These are phyloP conservation scores for Corella eumyota DNA, from an alignment of 23 tunicate species.

Conservation along the genomic window DNA sequence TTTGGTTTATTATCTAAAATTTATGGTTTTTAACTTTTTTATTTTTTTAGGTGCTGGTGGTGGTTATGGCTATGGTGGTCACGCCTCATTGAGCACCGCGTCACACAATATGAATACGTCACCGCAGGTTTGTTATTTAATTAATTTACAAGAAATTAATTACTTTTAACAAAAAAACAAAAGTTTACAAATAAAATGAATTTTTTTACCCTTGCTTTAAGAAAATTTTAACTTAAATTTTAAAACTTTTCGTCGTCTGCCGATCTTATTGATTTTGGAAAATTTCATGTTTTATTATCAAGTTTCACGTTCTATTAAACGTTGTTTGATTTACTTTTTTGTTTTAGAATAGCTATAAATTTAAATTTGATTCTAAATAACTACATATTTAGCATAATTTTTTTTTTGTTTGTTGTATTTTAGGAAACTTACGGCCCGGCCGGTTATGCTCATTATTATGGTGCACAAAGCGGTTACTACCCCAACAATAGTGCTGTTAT, in stretches of 20 bases:
- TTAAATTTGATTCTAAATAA: too few species aligned
- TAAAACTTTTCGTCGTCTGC: too few species aligned
- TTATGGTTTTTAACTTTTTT: not conserved
- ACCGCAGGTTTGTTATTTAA: constrained; percentile 41
- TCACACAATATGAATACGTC: constrained; percentile 76
- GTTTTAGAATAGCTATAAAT: too few species aligned
- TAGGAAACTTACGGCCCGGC: constrained; percentile 70
- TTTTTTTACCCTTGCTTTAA: too few species aligned
- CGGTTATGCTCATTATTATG: constrained; percentile 67
- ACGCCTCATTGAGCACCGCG: constrained; percentile 62
- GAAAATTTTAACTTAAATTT: too few species aligned
- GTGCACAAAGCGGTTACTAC: constrained; percentile 62
- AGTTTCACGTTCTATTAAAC: too few species aligned
- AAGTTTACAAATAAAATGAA: too few species aligned
- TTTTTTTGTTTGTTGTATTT: constrained; percentile 3
- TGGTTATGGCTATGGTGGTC: constrained; percentile 86
- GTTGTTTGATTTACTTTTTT: too few species aligned
- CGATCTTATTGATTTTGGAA: too few species aligned
- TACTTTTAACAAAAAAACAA: too few species aligned
- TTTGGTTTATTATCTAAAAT: not conserved
- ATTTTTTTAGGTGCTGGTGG: constrained; percentile 60
- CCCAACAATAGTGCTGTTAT: constrained; percentile 49
- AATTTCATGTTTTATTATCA: too few species aligned
- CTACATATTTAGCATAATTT: too few species aligned
- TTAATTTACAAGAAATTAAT: not conserved